Evolutionary conservation across 2,888 invertebrate genomes (phyloP), one percentile per base, ranked within the genome.

Genomic region (Tipula vernalis): DNA sequence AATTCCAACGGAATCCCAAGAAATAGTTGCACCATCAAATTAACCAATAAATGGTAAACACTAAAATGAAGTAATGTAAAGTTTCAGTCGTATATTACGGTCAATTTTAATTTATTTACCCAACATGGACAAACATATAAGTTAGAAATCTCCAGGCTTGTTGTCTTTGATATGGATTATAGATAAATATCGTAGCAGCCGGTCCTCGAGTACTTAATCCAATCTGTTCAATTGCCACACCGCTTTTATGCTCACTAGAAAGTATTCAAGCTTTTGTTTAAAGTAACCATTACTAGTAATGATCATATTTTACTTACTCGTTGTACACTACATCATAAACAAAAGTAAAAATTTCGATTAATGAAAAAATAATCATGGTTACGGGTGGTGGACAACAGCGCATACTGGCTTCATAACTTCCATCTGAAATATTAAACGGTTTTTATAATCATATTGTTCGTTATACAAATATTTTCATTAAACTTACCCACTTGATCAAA

Each of bases 61-160:
- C 71, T 71, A 28, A 71, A 71, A n/a, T 51, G 5, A 44, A 12
- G 10, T 44, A 3, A 39, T 6, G n/a, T 51, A n/a, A n/a, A 51
- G 44, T n/a, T 51, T 99, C 89, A 98, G 97, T 88, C 51, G 99
- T 93, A 91, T 99, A 99, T 90, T 96, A 94, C 86, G 95, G 94
- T 86, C 97, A 39, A 39, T 2, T 97, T 92, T 36, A 90, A 6
- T 10, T 71, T 71, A 71, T 39, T 5, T 91, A 96, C 96, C 98
- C 98, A 88, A 97, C 96, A 91, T 99, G 99, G 36, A 99, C 97
- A 90, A 99, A 95, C 98, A 98, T 98, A 90, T 99, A 99, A 0
- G 97, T 96, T 86, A 98, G 89, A 91, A 95, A 99, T 89, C 99
- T 93, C 99, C 99, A 99, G 0, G 95, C 95, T 92, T 99, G 96